Conservation (phyloP, 2,888 invertebrate genomes). For the Drosophila nigritarsus region DNA sequence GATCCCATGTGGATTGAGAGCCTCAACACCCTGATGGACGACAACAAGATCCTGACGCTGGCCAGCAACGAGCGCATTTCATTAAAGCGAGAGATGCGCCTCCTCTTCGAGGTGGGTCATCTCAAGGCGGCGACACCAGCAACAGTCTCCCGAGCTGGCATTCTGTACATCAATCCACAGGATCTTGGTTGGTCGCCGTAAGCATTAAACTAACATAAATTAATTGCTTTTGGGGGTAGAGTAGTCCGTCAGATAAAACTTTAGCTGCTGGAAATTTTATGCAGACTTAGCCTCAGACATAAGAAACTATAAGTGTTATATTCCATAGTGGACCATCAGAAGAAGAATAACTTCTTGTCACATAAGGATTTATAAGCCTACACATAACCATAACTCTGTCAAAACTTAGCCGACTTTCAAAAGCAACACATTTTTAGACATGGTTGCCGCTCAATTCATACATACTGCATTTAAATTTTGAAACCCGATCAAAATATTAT, state of each 20-base stretch:
- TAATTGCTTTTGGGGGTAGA: background rate
- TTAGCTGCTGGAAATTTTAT: background rate
- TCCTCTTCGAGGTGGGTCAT: conserved; percentile 96
- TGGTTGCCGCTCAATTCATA: background rate
- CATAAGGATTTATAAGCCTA: background rate
- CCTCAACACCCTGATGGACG: conserved; percentile 98
- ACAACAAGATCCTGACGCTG: conserved; percentile 97
- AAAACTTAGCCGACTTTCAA: background rate
- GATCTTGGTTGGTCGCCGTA: conserved; percentile 98
- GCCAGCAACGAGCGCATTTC: conserved; percentile 98
- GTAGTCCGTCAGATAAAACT: background rate
- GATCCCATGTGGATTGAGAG: conserved; percentile 95
- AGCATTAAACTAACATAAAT: conserved; percentile 82
- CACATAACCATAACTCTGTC: background rate
- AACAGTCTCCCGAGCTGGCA: conserved; percentile 97
- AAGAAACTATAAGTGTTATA: background rate
- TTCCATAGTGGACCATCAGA: background rate
- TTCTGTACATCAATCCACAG: conserved; percentile 96
- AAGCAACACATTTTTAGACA: background rate
- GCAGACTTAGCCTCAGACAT: background rate
- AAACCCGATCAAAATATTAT: background rate
- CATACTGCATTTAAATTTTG: background rate
- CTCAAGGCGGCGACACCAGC: conserved; percentile 97
- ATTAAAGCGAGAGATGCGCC: conserved; percentile 93
- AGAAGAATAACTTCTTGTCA: background rate